phyloP scores from a whole-genome alignment of 2,888 invertebrate genomes.

The Microplitis manilae region DNA sequence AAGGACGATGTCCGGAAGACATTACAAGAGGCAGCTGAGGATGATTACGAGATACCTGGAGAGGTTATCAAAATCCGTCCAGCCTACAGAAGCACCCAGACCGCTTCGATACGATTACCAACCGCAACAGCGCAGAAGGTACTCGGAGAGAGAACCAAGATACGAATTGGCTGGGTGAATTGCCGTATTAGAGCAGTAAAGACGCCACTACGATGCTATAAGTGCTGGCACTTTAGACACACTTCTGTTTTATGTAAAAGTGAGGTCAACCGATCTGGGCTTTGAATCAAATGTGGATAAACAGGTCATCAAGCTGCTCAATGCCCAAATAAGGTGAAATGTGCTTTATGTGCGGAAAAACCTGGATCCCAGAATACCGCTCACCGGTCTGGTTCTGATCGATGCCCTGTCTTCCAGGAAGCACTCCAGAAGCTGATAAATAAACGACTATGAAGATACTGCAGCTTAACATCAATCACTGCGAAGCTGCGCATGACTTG shows the following conservation, averaged over 20 bases:
- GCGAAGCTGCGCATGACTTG: no score
- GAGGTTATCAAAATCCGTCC: slow-evolving; percentile 21
- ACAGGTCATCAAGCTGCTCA: slow-evolving; percentile 37
- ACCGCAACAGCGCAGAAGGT: neutral
- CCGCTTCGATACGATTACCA: slow-evolving; percentile 33
- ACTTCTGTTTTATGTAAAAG: no score
- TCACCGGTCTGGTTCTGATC: slow-evolving; percentile 38
- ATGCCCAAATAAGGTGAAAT: slow-evolving; percentile 27
- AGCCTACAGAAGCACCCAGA: slow-evolving; percentile 43
- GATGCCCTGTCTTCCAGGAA: slow-evolving; percentile 42
- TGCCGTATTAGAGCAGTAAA: neutral
- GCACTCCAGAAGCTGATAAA: neutral
- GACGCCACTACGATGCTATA: neutral
- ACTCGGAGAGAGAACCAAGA: slow-evolving; percentile 1
- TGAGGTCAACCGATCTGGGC: neutral
- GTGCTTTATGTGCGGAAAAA: slow-evolving; percentile 34
- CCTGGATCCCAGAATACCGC: neutral
- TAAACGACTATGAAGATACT: no score
- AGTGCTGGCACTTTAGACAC: no score
- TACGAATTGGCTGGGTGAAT: slow-evolving; percentile 44
- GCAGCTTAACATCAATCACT: no score
- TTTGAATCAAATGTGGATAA: slow-evolving; percentile 43
- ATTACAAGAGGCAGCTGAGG: slow-evolving; percentile 6
- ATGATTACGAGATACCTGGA: neutral
- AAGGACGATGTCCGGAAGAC: slow-evolving; percentile 38